Evolutionary conservation across 2,888 invertebrate genomes (phyloP).

Genomic region (Erannis defoliaria): DNA sequence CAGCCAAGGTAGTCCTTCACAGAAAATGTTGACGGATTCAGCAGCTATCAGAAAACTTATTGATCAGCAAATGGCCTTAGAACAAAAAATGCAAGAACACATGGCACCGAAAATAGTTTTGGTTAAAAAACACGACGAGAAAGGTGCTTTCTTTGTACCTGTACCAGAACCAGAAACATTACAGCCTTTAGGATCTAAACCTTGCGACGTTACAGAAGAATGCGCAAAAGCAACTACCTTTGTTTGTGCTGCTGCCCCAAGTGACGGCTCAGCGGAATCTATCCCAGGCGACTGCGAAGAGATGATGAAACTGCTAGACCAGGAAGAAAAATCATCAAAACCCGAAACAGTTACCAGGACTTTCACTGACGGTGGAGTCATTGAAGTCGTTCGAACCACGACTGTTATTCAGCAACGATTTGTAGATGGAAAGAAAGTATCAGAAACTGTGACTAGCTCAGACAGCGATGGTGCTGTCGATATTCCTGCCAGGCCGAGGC

Average conservation of each 20-base stretch:
- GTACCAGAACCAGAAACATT: slow-evolving; percentile 62
- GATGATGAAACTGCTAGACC: slow-evolving; percentile 86
- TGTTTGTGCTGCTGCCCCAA: slow-evolving; percentile 79
- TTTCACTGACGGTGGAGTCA: slow-evolving; percentile 68
- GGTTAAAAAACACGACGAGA: slow-evolving; percentile 80
- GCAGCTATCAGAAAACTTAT: slow-evolving; percentile 81
- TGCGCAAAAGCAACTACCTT: slow-evolving; percentile 77
- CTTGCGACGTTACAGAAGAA: slow-evolving; percentile 70
- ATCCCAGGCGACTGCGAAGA: slow-evolving; percentile 87
- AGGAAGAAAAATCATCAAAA: slow-evolving; percentile 78
- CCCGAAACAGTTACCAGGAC: slow-evolving; percentile 60
- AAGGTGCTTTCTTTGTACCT: slow-evolving; percentile 81
- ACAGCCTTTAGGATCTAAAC: slow-evolving; percentile 52
- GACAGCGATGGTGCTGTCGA: slow-evolving; percentile 80
- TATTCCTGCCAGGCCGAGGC: slow-evolving; percentile 72
- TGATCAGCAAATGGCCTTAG: slow-evolving; percentile 81
- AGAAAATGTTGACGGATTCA: slow-evolving; percentile 79
- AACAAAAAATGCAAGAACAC: slow-evolving; percentile 72
- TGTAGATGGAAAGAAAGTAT: slow-evolving; percentile 81
- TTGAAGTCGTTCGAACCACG: slow-evolving; percentile 78
- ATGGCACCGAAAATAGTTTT: slow-evolving; percentile 77
- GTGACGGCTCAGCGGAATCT: slow-evolving; percentile 82
- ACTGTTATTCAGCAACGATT: slow-evolving; percentile 80
- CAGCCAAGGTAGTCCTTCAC: slow-evolving; percentile 79
- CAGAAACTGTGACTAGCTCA: slow-evolving; percentile 75